A percentile compares a stretch with the other conserved stretches of the same genome.
Conservation (phyloP, 2,888 invertebrate species). For the Cyrtodaria siliqua region DNA sequence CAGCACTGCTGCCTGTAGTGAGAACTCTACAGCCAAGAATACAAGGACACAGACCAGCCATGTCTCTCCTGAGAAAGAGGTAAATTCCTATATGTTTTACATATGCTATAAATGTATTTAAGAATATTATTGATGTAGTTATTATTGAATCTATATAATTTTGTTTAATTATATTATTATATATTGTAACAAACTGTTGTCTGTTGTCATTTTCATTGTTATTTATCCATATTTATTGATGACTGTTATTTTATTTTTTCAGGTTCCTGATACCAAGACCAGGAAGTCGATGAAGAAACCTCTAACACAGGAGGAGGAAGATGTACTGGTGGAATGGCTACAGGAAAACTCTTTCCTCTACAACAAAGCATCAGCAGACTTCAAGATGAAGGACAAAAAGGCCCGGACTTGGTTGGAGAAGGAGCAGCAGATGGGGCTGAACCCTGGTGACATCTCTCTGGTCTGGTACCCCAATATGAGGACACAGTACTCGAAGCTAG, state of each 20-base stretch:
- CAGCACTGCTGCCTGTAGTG: no score
- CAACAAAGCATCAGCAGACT: constrained; percentile 32
- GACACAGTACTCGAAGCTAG: constrained; percentile 26
- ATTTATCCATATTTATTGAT: constrained; percentile 2
- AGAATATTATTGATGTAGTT: not conserved
- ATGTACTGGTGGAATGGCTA: constrained; percentile 26
- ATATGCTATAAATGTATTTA: not conserved
- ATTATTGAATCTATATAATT: not conserved
- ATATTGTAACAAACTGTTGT: no score
- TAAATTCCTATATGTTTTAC: not conserved
- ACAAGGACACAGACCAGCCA: not conserved
- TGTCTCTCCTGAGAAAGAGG: constrained; percentile 1
- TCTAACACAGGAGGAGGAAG: constrained; percentile 33
- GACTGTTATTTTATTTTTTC: constrained; percentile 1
- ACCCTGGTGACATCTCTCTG: constrained; percentile 21
- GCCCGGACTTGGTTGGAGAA: constrained; percentile 29
- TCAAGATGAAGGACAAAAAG: constrained; percentile 42
- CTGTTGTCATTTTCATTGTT: constrained; percentile 2
- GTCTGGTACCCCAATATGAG: constrained; percentile 37
- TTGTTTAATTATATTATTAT: not conserved
- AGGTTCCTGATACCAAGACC: constrained; percentile 20
- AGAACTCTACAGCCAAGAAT: not conserved
- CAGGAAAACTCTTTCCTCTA: constrained; percentile 40
- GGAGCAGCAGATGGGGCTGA: constrained; percentile 25
- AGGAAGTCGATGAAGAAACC: constrained; percentile 18